A percentile compares a stretch with the other conserved stretches of the same genome.
phyloP scores from a whole-genome alignment of 2,888 invertebrate genomes.

The Euclidia mi region DNA sequence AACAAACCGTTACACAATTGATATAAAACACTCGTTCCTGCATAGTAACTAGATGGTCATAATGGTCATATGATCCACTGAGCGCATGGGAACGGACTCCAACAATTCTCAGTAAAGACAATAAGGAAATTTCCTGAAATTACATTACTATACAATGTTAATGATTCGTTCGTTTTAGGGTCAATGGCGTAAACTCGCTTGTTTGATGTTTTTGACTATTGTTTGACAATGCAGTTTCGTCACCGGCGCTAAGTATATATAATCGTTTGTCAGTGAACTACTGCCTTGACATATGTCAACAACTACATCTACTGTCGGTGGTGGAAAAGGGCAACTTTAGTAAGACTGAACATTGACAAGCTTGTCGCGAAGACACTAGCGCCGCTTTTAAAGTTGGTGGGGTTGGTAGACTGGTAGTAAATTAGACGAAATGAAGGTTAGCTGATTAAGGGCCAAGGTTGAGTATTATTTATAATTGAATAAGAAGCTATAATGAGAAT shows the following conservation, averaged over 20 bases:
- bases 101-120: slow-evolving; percentile 11
- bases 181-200: slow-evolving; percentile 38
- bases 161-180: slow-evolving; percentile 34
- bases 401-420: background rate
- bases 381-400: background rate
- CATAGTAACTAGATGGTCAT: slow-evolving; percentile 4
- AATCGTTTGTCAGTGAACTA: slow-evolving; percentile 28
- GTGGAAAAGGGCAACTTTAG: background rate
- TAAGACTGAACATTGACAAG: background rate
- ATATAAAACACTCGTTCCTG: background rate
- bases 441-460: slow-evolving; percentile 10
- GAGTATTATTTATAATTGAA: slow-evolving; percentile 3
- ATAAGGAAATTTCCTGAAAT: slow-evolving; percentile 15
- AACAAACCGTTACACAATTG: background rate
- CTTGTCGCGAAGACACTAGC: background rate
- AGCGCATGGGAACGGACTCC: slow-evolving; percentile 11
- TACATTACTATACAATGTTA: slow-evolving; percentile 30
- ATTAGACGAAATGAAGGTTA: slow-evolving; percentile 16
- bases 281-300: slow-evolving; percentile 41
- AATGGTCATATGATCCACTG: slow-evolving; percentile 7
- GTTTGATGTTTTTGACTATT: slow-evolving; percentile 26
- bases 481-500: background rate
- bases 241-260: slow-evolving; percentile 16
- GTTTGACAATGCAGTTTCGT: slow-evolving; percentile 26
- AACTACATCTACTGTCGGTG: background rate